These are phyloP conservation scores for Phacellophora camtschatica DNA, from an alignment of 30 jellyfish, hydroid and myxozoan genomes.

Conservation along the genomic window DNA sequence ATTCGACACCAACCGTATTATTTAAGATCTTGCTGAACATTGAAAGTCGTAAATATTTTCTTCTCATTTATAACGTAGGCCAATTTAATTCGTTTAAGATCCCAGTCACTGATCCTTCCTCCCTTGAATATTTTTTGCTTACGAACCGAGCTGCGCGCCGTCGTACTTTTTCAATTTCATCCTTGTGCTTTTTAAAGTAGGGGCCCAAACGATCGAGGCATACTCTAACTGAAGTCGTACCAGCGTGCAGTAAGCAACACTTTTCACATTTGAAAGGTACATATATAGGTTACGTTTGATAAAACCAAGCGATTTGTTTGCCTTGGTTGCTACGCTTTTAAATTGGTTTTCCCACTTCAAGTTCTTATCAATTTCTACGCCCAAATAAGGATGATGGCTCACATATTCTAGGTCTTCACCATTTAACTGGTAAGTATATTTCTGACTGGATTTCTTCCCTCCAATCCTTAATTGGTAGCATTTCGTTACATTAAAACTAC, in stretches of 20 bases:
- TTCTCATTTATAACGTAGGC: constrained; percentile 17
- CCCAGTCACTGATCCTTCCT: constrained; percentile 16
- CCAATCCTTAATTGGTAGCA: constrained; percentile 3
- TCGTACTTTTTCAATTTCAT: neutral
- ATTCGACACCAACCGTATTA: neutral
- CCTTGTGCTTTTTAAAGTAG: neutral
- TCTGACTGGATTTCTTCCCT: constrained; percentile 5
- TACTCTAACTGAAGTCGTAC: neutral
- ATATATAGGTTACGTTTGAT: neutral
- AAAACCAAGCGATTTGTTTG: constrained; percentile 5
- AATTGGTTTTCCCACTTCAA: no score
- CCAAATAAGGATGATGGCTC: no score
- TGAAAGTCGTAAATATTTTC: constrained; percentile 14
- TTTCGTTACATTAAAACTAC: neutral
- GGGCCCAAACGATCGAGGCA: neutral
- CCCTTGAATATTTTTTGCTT: constrained; percentile 28
- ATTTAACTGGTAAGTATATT: neutral
- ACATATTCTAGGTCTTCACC: no score
- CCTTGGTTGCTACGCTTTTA: no score
- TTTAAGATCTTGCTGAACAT: neutral
- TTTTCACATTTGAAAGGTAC: neutral
- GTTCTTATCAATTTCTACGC: no score
- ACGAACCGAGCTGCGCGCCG: neutral
- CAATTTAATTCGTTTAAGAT: neutral
- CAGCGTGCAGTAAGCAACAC: neutral